Base-by-base conservation (phyloP, 2,797 vertebrate species). In the Sebastes iracundus region DNA sequence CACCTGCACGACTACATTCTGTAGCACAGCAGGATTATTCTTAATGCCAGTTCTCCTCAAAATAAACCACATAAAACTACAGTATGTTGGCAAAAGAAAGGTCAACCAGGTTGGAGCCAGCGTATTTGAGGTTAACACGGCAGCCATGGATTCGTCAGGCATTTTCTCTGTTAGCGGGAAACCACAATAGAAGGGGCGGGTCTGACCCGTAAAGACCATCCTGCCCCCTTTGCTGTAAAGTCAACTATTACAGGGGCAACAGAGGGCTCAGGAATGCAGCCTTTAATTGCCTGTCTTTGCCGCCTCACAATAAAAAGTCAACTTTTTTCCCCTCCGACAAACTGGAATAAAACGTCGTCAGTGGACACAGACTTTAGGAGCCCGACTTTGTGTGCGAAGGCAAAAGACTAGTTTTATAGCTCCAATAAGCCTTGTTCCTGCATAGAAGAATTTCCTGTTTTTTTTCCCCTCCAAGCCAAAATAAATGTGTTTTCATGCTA, bases 201-300 rank as follows among this genome's bases (percentile, higher is more conserved):
- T 72, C 73, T 71, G 33, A 67, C 62, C 75, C 53, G 2, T 75
- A 86, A 91, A 85, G 83, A 80, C 83, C 85, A 81, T 85, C 78
- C 77, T 76, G 75, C 77, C 77, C 84, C 80, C 68, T 85, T 90
- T 85, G 84, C 87, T 83, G 87, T 93, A 92, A 94, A 88, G 92
- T 94, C 90, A 95, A 93, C 90, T 69, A 88, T 93, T 88, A 91
- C 81, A 89, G 85, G 88, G 91, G 91, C 91, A 93, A 91, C 90
- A 94, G 91, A 74, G 81, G 83, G 87, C 90, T 86, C 82, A 93
- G 95, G 95, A 94, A 90, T 95, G 95, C 85, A 72, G 86, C 78
- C 80, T 92, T 90, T 93, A 94, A 95, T 94, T 95, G 90, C 86
- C 83, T 58, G 80, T 87, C 86, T 94, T 91, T 92, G 87, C 89